Base-by-base conservation (phyloP, 2,797 vertebrate genomes). In the Psittacula derbiana region DNA sequence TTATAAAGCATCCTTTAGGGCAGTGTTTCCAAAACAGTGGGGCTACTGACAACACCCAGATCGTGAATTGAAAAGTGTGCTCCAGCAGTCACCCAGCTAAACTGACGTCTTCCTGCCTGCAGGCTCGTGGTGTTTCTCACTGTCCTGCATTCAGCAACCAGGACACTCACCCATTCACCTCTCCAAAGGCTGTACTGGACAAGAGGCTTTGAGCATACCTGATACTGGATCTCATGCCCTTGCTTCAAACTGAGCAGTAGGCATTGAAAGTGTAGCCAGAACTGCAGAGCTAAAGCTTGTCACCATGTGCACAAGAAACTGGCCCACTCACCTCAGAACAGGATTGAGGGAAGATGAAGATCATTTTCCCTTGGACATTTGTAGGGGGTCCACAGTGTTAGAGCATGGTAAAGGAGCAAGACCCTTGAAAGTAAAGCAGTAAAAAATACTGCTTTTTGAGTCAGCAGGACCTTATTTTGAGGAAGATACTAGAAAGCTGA, bases 1-100 rank as follows among this genome's bases (percentile, higher is more conserved):
- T 24, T 33, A 41, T 31, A 44, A 64, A 60, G 13, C 0, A 0
- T 52, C 36, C 64, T 43, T 49, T 9, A 60, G 3, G 5, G 15
- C 30, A 57, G 8, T 2, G 1, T 53, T 88, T 62, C 55, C 74
- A 28, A 46, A 73, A 27, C 2, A 1, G 6, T 23, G 41, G 20
- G 19, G 11, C 31, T 67, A 6, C 20, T 57, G 47, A 15, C 33
- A 10, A 2, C 19, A 12, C 30, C 12, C 4, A 1, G 19, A 21
- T 0, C 13, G 19, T 31, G 52, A 78, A 41, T 4, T 43, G 20
- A 20, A 49, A 33, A 84, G 33, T 0, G 0, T 52, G 25, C 30
- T 55, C 16, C 40, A 50, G 46, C 25, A 19, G 30, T 36, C 27
- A 11, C 17, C 25, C n/a, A 31, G 43, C 10, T 50, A 24, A 15